Evolutionary conservation across 2,888 invertebrate genomes (phyloP).

Genomic region (Apamea epomidion): DNA sequence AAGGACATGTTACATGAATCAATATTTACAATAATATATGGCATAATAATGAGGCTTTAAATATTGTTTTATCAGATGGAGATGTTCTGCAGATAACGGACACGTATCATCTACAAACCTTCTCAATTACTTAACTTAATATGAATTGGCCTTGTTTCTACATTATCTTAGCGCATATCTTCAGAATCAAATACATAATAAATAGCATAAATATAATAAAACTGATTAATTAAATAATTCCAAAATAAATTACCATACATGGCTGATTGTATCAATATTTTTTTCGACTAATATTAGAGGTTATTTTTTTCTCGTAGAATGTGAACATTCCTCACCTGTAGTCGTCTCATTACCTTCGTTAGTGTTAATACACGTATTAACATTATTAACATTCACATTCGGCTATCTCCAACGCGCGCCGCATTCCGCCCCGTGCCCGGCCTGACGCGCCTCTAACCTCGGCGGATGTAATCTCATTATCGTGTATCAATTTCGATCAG

Average conservation of each 20-base stretch:
- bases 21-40: neutral
- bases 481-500: constrained; percentile 55
- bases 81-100: constrained; percentile 4
- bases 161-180: constrained; percentile 25
- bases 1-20: neutral
- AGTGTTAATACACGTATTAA: constrained; percentile 53
- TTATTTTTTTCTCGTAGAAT: neutral
- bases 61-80: constrained; percentile 1
- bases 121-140: neutral
- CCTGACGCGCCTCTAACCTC: constrained; percentile 28
- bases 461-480: constrained; percentile 59
- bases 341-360: constrained; percentile 21
- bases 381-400: constrained; percentile 50
- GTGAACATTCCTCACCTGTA: constrained; percentile 17
- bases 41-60: constrained; percentile 1
- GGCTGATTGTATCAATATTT: constrained; percentile 23
- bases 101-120: neutral
- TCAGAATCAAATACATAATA: constrained; percentile 21
- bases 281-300: neutral
- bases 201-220: constrained; percentile 14
- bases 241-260: constrained; percentile 24
- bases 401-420: constrained; percentile 35
- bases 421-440: constrained; percentile 52
- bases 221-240: constrained; percentile 18
- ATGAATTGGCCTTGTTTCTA: constrained; percentile 1